Conservation (phyloP, 1,140 invertebrate species). For the Drosophila azteca region DNA sequence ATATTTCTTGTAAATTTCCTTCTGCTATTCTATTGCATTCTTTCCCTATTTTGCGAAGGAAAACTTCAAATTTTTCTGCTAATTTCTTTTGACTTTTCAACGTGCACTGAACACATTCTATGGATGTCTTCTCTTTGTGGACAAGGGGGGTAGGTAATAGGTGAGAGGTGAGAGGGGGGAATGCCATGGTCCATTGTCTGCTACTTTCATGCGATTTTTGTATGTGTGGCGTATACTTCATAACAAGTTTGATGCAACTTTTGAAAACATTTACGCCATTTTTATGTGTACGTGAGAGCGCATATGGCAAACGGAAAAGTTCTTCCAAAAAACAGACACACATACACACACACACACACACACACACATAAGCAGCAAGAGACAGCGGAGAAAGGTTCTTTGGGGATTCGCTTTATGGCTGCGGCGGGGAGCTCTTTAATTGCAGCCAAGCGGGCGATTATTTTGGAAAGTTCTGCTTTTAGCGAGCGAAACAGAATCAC, state of each 20-base stretch:
- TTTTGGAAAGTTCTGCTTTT: slow-evolving; percentile 59
- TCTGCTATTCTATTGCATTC: background rate
- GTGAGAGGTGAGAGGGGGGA: background rate
- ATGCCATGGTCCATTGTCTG: background rate
- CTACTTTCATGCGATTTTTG: slow-evolving; percentile 19
- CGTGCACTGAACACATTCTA: slow-evolving; percentile 36
- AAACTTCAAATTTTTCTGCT: slow-evolving; percentile 42
- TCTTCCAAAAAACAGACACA: slow-evolving; percentile 9
- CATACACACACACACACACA: slow-evolving; percentile 1
- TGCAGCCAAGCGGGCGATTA: slow-evolving; percentile 72
- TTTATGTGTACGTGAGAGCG: slow-evolving; percentile 71
- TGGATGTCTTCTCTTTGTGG: slow-evolving; percentile 33
- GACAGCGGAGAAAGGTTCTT: slow-evolving; percentile 7
- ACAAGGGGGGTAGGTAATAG: slow-evolving; percentile 3
- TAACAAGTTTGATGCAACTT: slow-evolving; percentile 78
- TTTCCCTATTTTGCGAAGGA: background rate
- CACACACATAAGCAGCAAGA: background rate
- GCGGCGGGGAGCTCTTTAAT: slow-evolving; percentile 62
- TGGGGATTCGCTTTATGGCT: slow-evolving; percentile 50
- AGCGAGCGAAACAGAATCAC: slow-evolving; percentile 45
- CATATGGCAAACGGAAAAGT: slow-evolving; percentile 63
- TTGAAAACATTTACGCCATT: slow-evolving; percentile 78
- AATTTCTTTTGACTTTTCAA: slow-evolving; percentile 58
- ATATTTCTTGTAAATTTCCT: background rate
- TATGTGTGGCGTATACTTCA: slow-evolving; percentile 63